Evolutionary conservation across 2,888 invertebrate species (phyloP).

Genomic region (Protodeltote pygarga): DNA sequence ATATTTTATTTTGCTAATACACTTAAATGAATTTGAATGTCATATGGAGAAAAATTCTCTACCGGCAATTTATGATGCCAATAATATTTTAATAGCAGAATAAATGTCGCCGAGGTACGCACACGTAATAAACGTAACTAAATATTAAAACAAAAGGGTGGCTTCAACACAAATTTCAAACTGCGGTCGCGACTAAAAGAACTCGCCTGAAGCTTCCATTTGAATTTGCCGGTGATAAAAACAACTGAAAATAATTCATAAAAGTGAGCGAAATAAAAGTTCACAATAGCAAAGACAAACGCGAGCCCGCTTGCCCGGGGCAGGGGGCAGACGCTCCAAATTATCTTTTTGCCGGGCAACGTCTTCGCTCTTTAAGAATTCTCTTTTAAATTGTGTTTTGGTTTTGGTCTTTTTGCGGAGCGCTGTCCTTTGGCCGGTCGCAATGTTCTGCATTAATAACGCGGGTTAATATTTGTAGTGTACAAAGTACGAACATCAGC

Average conservation of each 20-base stretch:
- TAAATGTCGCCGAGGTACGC: conserved; percentile 25
- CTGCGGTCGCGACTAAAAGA: conserved; percentile 46
- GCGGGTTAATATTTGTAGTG: conserved; percentile 60
- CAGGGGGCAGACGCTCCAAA: conserved; percentile 73
- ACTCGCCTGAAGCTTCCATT: conserved; percentile 63
- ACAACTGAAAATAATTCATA: conserved; percentile 84
- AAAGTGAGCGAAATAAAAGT: conserved; percentile 83
- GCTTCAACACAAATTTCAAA: conserved; percentile 38
- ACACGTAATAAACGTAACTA: conserved; percentile 20
- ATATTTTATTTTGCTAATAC: conserved; percentile 36
- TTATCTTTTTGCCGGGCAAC: conserved; percentile 79
- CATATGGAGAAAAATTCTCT: conserved; percentile 33
- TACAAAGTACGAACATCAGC: conserved; percentile 46
- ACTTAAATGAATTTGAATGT: conserved; percentile 28
- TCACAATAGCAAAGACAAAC: conserved; percentile 85
- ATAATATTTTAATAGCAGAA: conserved; percentile 46
- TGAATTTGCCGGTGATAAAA: conserved; percentile 78
- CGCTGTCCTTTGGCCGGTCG: conserved; percentile 77
- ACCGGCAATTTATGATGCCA: conserved; percentile 18
- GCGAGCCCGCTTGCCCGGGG: conserved; percentile 60
- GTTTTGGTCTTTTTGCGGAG: conserved; percentile 77
- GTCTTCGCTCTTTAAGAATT: conserved; percentile 84
- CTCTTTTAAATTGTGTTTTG: conserved; percentile 84
- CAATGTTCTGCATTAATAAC: conserved; percentile 76
- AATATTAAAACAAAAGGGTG: conserved; percentile 39